Evolutionary conservation across 2,113 vertebrate genomes (phyloP).

Genomic region (Triplophysa siluroides): DNA sequence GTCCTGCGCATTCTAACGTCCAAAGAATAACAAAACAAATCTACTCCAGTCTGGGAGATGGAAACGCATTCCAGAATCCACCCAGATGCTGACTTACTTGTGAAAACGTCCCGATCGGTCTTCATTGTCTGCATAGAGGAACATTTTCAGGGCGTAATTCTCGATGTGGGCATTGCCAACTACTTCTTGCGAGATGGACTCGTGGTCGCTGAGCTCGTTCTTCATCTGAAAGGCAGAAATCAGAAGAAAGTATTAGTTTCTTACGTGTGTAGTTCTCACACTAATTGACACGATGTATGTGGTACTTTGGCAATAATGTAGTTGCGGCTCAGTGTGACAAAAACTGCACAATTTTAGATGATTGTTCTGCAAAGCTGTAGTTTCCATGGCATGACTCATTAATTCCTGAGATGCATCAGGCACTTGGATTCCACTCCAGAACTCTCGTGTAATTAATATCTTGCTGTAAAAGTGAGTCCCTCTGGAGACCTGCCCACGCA

Average conservation of each 20-base stretch:
- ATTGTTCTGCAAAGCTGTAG: constrained; percentile 26
- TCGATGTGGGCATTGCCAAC: constrained; percentile 96
- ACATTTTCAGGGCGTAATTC: constrained; percentile 98
- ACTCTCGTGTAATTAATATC: constrained; percentile 35
- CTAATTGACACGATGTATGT: not conserved
- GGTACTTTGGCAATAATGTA: not conserved
- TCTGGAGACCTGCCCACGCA: constrained; percentile 36
- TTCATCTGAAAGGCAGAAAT: constrained; percentile 84
- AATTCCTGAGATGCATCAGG: constrained; percentile 44
- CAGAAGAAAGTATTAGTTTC: not conserved
- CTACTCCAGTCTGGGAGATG: not conserved
- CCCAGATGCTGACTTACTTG: constrained; percentile 79
- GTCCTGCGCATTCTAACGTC: not conserved
- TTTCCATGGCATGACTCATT: constrained; percentile 48
- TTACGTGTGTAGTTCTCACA: not conserved
- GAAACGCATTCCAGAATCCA: not conserved
- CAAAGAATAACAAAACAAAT: not conserved
- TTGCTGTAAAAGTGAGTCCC: constrained; percentile 3
- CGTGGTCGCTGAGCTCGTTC: constrained; percentile 88
- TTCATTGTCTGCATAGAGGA: constrained; percentile 97
- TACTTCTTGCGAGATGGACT: constrained; percentile 93
- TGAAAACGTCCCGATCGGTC: constrained; percentile 90
- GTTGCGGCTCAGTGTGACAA: not conserved
- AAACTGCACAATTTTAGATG: constrained; percentile 19
- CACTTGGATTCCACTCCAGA: constrained; percentile 45